Conservation (phyloP, 2,888 invertebrate species). For the Prenolepis imparis region DNA sequence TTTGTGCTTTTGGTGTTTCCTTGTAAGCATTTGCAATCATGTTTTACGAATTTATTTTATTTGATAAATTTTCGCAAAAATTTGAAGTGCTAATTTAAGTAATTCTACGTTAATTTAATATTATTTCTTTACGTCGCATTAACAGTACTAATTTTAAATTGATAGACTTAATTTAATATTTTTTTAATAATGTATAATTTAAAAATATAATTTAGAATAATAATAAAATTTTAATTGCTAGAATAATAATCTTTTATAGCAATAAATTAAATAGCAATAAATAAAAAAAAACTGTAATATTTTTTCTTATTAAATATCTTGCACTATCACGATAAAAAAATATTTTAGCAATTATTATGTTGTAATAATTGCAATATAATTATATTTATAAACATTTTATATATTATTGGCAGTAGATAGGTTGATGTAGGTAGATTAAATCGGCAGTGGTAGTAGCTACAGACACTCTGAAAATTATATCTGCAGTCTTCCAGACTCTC, state of each 20-base stretch:
- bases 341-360: slow-evolving; percentile 3
- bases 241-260: neutral
- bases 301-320: neutral
- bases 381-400: neutral
- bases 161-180: neutral
- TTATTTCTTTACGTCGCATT: neutral
- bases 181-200: too few relatives aligned
- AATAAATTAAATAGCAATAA: neutral
- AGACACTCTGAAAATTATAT: neutral
- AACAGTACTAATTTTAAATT: neutral
- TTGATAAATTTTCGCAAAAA: neutral
- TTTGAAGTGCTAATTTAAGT: neutral
- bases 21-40: neutral
- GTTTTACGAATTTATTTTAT: neutral
- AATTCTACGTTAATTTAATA: neutral
- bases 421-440: neutral
- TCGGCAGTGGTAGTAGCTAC: neutral
- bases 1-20: neutral
- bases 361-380: too few relatives aligned
- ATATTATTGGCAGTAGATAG: neutral
- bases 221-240: neutral
- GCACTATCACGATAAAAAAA: neutral
- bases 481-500: neutral
- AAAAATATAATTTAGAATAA: too few relatives aligned
- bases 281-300: neutral